Evolutionary conservation across 2,113 vertebrate genomes (phyloP), one percentile per base, ranked within the genome.

Genomic region (Pangasianodon hypophthalmus): DNA sequence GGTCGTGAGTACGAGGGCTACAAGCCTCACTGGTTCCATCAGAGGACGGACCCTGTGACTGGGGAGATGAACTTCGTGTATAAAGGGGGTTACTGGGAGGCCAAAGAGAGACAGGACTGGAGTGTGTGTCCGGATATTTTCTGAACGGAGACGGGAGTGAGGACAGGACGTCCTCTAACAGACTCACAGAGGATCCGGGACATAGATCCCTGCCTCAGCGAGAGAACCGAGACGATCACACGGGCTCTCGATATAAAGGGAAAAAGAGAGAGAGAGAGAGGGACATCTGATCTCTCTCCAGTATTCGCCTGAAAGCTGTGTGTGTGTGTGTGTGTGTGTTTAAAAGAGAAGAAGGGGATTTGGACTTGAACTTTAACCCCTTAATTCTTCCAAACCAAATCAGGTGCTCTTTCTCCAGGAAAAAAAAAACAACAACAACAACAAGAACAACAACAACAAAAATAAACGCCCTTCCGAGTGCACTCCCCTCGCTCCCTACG

Each of bases 21-120:
- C 94, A 93, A 92, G 92, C 98, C 98, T 0, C 92, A 98, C 93
- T 99, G 98, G 98, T 99, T 99, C 62, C 97, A 99, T 93, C 96
- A 97, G 95, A 97, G 96, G 94, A 96, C 95, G 88, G 96, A 99
- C 87, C 95, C 97, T 0, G 2, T 97, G 90, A 99, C 97, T 0
- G 97, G 97, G 88, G 98, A 99, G 94, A 97, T 94, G 3, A 96
- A 94, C 94, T 99, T 96, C 46, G 91, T 97, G 89, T 99, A 99
- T 94, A 98, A 97, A 93, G 98, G 98, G 0, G 97, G 98, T 87
- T 99, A 99, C 96, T 99, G 98, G 98, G 98, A 99, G 93, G 92
- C 97, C 86, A 99, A 99, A 95, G 98, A 99, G 50, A 96, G 89
- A 89, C 97, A 97, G 93, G 97, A 99, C 95, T 99, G 98, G 98